A percentile compares a stretch with the other conserved stretches of the same genome.
Conservation (phyloP, 2,888 invertebrate species). For the Conchocele bisecta region DNA sequence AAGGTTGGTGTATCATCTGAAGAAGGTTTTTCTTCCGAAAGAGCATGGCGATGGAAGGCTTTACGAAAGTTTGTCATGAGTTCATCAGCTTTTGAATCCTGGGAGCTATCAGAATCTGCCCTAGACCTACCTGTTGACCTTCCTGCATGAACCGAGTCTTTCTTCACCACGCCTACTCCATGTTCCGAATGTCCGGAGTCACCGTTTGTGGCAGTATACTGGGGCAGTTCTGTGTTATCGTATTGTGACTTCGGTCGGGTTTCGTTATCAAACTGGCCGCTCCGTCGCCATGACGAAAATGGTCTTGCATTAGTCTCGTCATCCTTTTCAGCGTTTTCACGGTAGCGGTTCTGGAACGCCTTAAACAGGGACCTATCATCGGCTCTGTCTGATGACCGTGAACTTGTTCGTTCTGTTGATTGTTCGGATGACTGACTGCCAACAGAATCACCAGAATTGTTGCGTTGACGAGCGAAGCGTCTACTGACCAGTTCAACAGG, state of each 20-base stretch:
- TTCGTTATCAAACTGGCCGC: conserved; percentile 55
- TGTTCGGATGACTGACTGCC: conserved; percentile 48
- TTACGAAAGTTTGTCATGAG: conserved; percentile 56
- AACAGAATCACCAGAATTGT: conserved; percentile 41
- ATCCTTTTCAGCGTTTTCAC: conserved; percentile 52
- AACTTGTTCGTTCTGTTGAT: conserved; percentile 9
- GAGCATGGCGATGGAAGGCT: conserved; percentile 54
- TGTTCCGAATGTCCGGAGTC: too few relatives aligned
- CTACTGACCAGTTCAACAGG: too few relatives aligned
- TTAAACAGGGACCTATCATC: conserved; percentile 44
- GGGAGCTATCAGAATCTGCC: neutral
- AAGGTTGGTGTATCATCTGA: neutral
- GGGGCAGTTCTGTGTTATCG: too few relatives aligned
- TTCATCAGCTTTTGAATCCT: conserved; percentile 30
- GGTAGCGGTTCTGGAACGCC: conserved; percentile 52
- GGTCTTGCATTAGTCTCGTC: conserved; percentile 35
- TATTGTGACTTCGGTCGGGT: too few relatives aligned
- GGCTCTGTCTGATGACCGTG: conserved; percentile 3
- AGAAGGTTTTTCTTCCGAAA: conserved; percentile 52
- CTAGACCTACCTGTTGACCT: neutral
- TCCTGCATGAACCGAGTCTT: neutral
- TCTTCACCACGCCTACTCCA: too few relatives aligned
- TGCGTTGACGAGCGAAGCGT: conserved; percentile 39
- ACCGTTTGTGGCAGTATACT: too few relatives aligned
- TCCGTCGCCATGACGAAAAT: conserved; percentile 62